Conservation (phyloP, 2,113 vertebrate genomes). For the Morone saxatilis region DNA sequence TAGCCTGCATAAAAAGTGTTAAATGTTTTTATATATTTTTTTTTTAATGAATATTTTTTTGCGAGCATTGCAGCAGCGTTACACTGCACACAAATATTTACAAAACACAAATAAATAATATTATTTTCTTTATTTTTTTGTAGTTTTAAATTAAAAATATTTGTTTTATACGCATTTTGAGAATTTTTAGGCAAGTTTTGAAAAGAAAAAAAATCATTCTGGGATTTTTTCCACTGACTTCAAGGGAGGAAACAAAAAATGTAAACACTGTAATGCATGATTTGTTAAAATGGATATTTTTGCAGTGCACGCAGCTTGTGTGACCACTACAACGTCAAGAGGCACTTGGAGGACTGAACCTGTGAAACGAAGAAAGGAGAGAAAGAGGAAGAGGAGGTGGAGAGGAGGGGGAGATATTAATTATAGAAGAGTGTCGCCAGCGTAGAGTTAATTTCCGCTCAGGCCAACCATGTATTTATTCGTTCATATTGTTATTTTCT, state of each 20-base stretch:
- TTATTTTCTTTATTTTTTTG: neutral
- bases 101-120: neutral
- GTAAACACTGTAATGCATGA: neutral
- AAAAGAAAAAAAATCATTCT: too few species aligned
- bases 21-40: conserved; percentile 36
- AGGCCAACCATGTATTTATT: conserved; percentile 50
- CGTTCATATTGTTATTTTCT: conserved; percentile 29
- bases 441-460: conserved; percentile 46
- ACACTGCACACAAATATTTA: neutral
- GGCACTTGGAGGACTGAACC: conserved; percentile 54
- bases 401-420: conserved; percentile 51
- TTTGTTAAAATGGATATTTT: conserved; percentile 3
- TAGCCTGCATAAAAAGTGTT: conserved; percentile 55
- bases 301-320: conserved; percentile 32
- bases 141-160: neutral
- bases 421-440: conserved; percentile 65
- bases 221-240: neutral
- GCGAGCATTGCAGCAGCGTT: neutral
- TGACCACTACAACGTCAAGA: conserved; percentile 68
- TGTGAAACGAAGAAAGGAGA: conserved; percentile 30
- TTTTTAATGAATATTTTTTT: neutral
- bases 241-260: neutral
- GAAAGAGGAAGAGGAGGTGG: conserved; percentile 42
- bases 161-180: neutral
- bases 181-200: neutral